A percentile compares a stretch with the other conserved stretches of the same genome.
phyloP scores from a whole-genome alignment of 2,113 vertebrate genomes.

The Trematocara stigmaticum region DNA sequence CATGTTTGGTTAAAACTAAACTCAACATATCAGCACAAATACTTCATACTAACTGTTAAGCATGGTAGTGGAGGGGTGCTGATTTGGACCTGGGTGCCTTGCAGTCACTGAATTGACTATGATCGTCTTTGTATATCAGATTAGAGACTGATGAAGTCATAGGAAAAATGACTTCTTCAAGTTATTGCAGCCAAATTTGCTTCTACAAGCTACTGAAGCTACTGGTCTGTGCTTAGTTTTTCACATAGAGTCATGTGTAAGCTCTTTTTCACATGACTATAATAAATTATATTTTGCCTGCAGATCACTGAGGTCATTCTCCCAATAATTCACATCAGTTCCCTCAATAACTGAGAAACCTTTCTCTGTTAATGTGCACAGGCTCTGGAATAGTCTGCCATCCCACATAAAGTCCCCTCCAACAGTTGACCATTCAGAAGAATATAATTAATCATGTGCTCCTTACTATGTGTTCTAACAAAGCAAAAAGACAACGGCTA shows the following conservation, averaged over 20 bases:
- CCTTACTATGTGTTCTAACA: neutral
- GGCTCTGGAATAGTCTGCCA: neutral
- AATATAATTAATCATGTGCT: neutral
- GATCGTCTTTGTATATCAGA: neutral
- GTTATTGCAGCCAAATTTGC: neutral
- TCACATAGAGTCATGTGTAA: neutral
- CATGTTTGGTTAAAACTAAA: neutral
- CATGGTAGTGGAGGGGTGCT: neutral
- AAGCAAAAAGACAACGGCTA: neutral
- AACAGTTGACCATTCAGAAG: neutral
- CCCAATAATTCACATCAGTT: neutral
- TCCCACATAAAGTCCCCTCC: neutral
- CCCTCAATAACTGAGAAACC: neutral
- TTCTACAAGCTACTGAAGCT: neutral
- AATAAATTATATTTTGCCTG: neutral
- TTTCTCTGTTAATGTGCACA: neutral
- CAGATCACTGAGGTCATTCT: neutral
- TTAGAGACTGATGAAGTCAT: neutral
- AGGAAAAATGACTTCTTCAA: neutral
- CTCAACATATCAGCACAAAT: neutral
- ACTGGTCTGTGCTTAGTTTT: neutral
- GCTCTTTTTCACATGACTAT: neutral
- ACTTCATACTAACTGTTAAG: neutral
- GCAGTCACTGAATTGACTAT: neutral
- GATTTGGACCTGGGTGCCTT: neutral